Conservation (phyloP, 92 coral and sea anemone genomes). For the Epizoanthus rinbou region DNA sequence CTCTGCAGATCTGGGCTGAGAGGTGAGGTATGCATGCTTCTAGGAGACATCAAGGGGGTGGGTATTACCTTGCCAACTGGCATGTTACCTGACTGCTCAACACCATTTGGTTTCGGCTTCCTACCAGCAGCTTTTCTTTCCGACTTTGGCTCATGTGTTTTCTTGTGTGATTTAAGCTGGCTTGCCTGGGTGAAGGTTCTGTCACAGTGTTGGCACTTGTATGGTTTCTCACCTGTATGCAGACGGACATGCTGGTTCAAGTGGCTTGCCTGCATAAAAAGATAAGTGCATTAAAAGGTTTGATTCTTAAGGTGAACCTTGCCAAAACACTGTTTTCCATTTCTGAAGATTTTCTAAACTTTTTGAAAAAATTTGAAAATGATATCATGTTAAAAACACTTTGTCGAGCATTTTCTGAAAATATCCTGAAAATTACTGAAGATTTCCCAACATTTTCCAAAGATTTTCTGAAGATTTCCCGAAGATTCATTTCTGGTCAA, state of each 20-base stretch:
- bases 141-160: slow-evolving; percentile 92
- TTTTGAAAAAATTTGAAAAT: too few species aligned
- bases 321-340: too few species aligned
- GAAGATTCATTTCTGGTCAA: too few species aligned
- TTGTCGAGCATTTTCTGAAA: too few species aligned
- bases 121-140: slow-evolving; percentile 56
- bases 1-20: slow-evolving; percentile 15
- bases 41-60: background rate
- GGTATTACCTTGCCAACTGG: slow-evolving; percentile 2
- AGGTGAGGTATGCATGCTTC: slow-evolving; percentile 8
- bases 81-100: background rate
- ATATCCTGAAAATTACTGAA: too few species aligned
- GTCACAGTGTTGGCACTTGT: slow-evolving; percentile 86
- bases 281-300: background rate
- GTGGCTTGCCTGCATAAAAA: slow-evolving; percentile 88
- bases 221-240: slow-evolving; percentile 98
- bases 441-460: too few species aligned
- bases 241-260: slow-evolving; percentile 95
- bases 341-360: too few species aligned
- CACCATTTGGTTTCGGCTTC: background rate
- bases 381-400: too few species aligned
- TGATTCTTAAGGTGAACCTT: background rate
- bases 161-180: slow-evolving; percentile 96
- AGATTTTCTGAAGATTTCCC: too few species aligned
- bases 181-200: slow-evolving; percentile 98